Percentiles rank a stretch among this genome's conserved stretches.
These are phyloP conservation scores for Irena cyanogastra DNA, from an alignment of 2,113 vertebrate species.

Conservation along the genomic window DNA sequence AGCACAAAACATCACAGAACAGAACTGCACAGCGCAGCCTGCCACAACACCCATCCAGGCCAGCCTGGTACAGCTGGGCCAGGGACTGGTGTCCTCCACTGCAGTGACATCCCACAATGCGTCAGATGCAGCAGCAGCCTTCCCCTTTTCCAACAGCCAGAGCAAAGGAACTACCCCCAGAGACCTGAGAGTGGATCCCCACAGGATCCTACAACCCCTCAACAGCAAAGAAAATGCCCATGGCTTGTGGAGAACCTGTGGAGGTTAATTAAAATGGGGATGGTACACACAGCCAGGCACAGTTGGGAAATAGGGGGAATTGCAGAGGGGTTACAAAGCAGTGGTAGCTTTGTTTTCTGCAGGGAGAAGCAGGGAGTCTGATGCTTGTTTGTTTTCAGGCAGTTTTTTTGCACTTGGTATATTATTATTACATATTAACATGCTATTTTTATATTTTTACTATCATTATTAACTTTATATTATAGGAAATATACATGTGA, in stretches of 20 bases:
- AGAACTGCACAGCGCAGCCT: background rate
- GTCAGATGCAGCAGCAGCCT: background rate
- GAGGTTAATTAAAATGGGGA: background rate
- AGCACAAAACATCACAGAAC: background rate
- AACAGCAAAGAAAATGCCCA: background rate
- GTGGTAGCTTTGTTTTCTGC: background rate
- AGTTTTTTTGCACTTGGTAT: background rate
- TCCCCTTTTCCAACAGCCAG: background rate
- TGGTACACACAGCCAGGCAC: background rate
- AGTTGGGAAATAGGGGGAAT: background rate
- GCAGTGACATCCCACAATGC: accelerated
- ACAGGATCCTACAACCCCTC: background rate
- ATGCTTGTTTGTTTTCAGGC: background rate
- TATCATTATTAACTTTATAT: background rate
- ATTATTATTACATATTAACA: background rate
- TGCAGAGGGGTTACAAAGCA: background rate
- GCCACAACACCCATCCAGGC: background rate
- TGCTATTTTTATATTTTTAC: background rate
- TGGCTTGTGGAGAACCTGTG: background rate
- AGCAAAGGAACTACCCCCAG: background rate
- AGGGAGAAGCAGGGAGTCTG: background rate
- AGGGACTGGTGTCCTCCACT: accelerated
- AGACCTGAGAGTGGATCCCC: background rate
- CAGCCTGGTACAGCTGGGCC: background rate
- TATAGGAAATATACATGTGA: background rate